Evolutionary conservation across 2,113 vertebrate genomes (phyloP).

Genomic region (Phylloscopus trochilus): DNA sequence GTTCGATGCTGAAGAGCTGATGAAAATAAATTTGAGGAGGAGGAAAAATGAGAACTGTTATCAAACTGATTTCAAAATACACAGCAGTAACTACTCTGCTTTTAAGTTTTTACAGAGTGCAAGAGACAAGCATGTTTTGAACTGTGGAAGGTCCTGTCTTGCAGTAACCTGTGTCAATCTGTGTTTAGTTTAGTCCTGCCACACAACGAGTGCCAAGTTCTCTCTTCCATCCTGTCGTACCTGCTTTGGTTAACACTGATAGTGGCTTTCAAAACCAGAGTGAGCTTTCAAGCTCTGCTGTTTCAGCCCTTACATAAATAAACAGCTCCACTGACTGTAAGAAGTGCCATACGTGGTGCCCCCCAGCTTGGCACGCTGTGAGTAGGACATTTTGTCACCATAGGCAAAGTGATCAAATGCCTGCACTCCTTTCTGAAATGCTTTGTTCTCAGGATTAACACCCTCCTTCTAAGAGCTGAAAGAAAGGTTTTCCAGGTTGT

Average conservation of each 20-base stretch:
- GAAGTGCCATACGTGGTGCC: accelerated
- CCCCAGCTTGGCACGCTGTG: not conserved
- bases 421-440: not conserved
- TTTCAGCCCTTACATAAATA: not conserved
- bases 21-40: not conserved
- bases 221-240: not conserved
- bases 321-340: not conserved
- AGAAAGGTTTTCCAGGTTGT: not conserved
- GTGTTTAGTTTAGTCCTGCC: not conserved
- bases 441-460: not conserved
- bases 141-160: not conserved
- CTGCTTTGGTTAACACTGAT: not conserved
- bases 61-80: not conserved
- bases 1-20: not conserved
- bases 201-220: not conserved
- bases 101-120: not conserved
- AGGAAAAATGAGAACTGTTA: not conserved
- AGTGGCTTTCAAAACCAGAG: not conserved
- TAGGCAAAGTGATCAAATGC: not conserved
- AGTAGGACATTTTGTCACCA: not conserved
- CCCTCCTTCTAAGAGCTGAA: not conserved
- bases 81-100: not conserved
- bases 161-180: not conserved
- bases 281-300: not conserved
- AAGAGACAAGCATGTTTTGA: not conserved